Percentiles rank a stretch among this genome's conserved stretches.
Evolutionary conservation across 2,113 vertebrate genomes (phyloP).

Genomic region (Empidonax alnorum): DNA sequence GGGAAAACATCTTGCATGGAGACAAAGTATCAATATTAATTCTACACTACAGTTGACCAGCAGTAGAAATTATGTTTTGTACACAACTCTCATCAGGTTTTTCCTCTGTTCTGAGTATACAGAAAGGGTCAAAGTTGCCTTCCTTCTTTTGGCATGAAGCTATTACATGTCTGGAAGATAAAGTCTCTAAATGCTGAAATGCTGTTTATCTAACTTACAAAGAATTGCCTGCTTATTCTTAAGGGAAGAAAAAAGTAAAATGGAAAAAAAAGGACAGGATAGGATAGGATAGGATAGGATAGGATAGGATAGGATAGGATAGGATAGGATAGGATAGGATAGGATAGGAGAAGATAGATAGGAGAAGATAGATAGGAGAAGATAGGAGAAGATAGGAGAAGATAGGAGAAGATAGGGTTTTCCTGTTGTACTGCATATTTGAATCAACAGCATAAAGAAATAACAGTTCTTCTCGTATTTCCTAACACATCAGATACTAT

Average conservation of each 20-base stretch:
- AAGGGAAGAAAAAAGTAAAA: background rate
- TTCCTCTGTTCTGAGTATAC: slow-evolving; percentile 35
- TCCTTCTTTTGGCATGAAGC: slow-evolving; percentile 29
- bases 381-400: background rate
- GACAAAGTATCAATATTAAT: slow-evolving; percentile 53
- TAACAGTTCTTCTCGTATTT: background rate
- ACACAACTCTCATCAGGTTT: slow-evolving; percentile 5
- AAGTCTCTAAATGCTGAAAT: slow-evolving; percentile 34
- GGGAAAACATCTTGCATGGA: slow-evolving; percentile 40
- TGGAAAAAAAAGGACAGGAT: background rate
- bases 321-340: background rate
- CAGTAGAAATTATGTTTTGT: background rate
- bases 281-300: background rate
- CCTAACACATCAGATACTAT: background rate
- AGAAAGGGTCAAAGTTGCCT: slow-evolving; percentile 33
- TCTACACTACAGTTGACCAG: slow-evolving; percentile 2
- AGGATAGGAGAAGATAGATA: background rate
- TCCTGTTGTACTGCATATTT: background rate
- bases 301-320: background rate
- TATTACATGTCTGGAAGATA: slow-evolving; percentile 23
- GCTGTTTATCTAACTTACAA: slow-evolving; percentile 47
- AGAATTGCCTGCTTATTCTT: slow-evolving; percentile 8
- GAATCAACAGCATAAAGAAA: background rate
- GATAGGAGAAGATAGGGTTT: background rate
- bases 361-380: too few species aligned